phyloP scores from a whole-genome alignment of 1,140 invertebrate genomes.

The Semibalanus balanoides region DNA sequence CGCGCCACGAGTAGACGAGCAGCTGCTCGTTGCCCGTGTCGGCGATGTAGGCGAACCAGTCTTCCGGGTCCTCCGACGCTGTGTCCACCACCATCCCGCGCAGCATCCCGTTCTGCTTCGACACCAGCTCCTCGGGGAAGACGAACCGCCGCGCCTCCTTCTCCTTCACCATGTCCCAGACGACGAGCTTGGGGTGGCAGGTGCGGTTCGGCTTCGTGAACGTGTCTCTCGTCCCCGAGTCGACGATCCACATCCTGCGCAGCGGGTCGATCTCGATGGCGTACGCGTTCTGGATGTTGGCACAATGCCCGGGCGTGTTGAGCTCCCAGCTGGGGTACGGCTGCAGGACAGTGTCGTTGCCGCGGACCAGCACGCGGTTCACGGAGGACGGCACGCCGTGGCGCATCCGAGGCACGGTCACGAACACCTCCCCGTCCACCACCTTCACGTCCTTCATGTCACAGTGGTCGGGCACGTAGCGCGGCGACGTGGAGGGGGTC shows the following conservation, averaged over 20 bases:
- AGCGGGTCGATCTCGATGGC: neutral
- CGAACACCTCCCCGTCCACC: neutral
- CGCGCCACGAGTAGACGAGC: neutral
- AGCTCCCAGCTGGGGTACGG: slow-evolving; percentile 2
- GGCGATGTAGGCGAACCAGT: neutral
- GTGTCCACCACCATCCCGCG: neutral
- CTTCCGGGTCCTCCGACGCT: neutral
- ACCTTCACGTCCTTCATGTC: neutral
- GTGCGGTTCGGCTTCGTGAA: neutral
- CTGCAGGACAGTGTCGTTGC: neutral
- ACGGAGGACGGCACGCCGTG: neutral
- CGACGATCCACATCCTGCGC: slow-evolving; percentile 4
- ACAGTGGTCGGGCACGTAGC: slow-evolving; percentile 5
- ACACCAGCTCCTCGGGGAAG: neutral
- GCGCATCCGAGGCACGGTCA: neutral
- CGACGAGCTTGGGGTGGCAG: neutral
- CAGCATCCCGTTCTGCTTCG: neutral
- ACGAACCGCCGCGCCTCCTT: neutral
- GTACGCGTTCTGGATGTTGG: neutral
- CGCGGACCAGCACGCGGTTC: neutral
- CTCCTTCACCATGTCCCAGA: neutral
- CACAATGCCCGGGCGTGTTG: neutral
- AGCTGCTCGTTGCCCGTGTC: neutral
- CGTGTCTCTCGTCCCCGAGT: neutral
- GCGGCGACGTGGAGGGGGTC: neutral